These are phyloP conservation scores for Chelmon rostratus DNA, from an alignment of 2,797 vertebrate genomes.

Conservation along the genomic window DNA sequence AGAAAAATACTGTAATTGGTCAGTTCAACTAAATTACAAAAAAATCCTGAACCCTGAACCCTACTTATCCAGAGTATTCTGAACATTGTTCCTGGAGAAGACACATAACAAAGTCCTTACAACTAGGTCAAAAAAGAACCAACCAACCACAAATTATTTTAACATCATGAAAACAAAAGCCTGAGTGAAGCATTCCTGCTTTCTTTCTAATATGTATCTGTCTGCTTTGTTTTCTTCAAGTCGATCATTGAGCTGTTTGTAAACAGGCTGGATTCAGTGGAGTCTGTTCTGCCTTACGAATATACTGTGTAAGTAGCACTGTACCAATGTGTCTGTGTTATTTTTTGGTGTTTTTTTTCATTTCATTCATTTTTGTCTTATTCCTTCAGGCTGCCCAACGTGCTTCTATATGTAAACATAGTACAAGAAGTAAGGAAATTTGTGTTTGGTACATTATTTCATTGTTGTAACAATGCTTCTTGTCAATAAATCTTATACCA, in stretches of 20 bases:
- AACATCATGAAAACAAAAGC: background rate
- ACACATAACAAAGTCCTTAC: background rate
- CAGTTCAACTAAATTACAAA: background rate
- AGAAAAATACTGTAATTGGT: background rate
- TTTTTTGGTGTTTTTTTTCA: background rate
- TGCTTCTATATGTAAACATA: too few relatives aligned
- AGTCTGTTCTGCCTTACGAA: conserved; percentile 96
- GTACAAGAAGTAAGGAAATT: too few relatives aligned
- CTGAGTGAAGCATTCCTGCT: background rate
- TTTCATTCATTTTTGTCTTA: background rate
- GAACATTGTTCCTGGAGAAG: background rate
- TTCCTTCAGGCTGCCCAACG: background rate
- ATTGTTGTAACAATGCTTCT: too few relatives aligned
- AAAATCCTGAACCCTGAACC: too few relatives aligned
- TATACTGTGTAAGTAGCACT: conserved; percentile 92
- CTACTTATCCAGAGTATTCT: background rate
- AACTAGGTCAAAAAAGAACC: background rate
- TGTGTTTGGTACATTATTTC: too few relatives aligned
- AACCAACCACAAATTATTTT: background rate
- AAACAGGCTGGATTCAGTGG: conserved; percentile 95
- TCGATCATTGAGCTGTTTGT: conserved; percentile 93
- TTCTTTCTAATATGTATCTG: background rate
- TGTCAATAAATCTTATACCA: too few relatives aligned
- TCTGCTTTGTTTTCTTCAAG: conserved; percentile 75
- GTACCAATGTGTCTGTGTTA: background rate